Conservation (phyloP, 2,113 vertebrate species). For the Podiceps cristatus region DNA sequence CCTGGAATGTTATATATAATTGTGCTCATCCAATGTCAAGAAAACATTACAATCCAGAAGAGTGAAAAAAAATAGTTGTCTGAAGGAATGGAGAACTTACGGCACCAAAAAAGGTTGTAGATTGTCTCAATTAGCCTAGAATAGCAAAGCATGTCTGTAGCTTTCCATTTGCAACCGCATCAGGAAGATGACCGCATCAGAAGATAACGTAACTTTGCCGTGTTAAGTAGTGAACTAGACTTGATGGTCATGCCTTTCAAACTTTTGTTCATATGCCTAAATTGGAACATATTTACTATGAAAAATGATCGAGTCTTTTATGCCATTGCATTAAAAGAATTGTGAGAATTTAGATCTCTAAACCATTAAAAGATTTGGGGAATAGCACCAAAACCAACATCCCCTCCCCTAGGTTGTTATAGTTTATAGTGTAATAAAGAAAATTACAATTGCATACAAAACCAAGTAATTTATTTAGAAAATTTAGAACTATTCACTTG, state of each 20-base stretch:
- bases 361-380: not conserved
- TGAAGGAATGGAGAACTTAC: not conserved
- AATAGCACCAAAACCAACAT: not conserved
- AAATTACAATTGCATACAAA: not conserved
- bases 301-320: not conserved
- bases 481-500: not conserved
- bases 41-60: not conserved
- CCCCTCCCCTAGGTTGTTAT: not conserved
- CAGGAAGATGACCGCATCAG: not conserved
- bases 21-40: not conserved
- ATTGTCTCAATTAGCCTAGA: not conserved
- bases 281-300: not conserved
- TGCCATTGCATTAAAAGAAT: not conserved
- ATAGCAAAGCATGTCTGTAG: not conserved
- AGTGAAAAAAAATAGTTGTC: not conserved
- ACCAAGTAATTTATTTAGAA: constrained; percentile 43
- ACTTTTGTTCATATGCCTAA: not conserved
- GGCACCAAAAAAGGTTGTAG: not conserved
- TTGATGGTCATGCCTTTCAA: not conserved
- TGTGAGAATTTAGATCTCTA: not conserved
- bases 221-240: not conserved
- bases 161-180: not conserved
- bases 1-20: not conserved
- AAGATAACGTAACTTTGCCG: rapidly evolving
- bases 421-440: not conserved